Evolutionary conservation across 2,113 vertebrate species (phyloP), one percentile per base, ranked within the genome.

Genomic region (Nothoprocta perdicaria): DNA sequence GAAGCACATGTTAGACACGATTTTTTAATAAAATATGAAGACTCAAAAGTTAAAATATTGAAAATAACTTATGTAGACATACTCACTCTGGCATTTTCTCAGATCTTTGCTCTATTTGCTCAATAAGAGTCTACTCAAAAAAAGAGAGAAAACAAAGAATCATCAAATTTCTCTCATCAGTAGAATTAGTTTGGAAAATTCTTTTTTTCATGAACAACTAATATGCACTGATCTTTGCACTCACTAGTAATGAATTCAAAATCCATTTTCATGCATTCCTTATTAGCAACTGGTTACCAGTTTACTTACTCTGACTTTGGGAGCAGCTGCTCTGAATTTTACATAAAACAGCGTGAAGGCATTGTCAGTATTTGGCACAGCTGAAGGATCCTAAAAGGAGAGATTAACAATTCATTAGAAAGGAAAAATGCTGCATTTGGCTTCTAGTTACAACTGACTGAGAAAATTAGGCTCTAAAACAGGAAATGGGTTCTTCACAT

Each of bases 291-390:
- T 67, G 67, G 69, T 66, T 74, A 33, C 33, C 66, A 93, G 60
- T 14, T 84, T 58, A 97, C 98, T 98, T 97, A 99, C 99, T 96
- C 98, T 98, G 95, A 99, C 98, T 99, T 99, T 99, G 52, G 99
- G 99, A 90, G 99, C 99, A 92, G 99, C 98, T 69, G 99, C 98
- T 98, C 99, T 97, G 95, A 99, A 99, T 95, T 99, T 99, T 31
- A 99, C 98, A 86, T 99, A 99, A 95, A 99, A 99, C 14, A 99
- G 97, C 0, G 99, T 99, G 91, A 99, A 99, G 90, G 99, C 99
- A 86, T 99, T 99, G 96, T 99, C 99, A 94, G 98, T 98, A 82
- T 98, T 99, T 53, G 99, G 98, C 94, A 98, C 90, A 76, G 98
- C 97, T 95, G 98, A 97, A 94, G 99, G 98, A 95, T 99, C 99